Conservation (phyloP, 1,140 invertebrate genomes). For the Macrocentrus cingulum region DNA sequence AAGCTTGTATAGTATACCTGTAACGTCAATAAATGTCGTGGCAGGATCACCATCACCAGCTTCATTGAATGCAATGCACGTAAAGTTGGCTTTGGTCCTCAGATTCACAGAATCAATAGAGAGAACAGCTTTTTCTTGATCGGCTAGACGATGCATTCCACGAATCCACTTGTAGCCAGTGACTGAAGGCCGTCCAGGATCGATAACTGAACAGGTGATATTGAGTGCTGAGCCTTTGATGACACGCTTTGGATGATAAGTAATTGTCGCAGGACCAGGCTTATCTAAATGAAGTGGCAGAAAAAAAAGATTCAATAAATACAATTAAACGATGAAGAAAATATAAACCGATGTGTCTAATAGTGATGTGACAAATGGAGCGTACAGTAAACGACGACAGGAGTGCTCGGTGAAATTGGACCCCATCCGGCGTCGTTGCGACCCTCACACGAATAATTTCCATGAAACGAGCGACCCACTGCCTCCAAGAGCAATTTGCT, state of each 20-base stretch:
- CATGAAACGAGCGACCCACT: slow-evolving; percentile 81
- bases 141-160: slow-evolving; percentile 70
- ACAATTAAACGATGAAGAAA: slow-evolving; percentile 5
- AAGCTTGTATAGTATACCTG: no score
- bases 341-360: background rate
- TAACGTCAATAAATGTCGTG: slow-evolving; percentile 73
- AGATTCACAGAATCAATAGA: slow-evolving; percentile 79
- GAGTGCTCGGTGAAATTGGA: slow-evolving; percentile 68
- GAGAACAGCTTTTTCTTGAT: slow-evolving; percentile 73
- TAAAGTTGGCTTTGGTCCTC: slow-evolving; percentile 82
- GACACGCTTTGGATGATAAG: slow-evolving; percentile 71
- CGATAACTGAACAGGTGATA: slow-evolving; percentile 78
- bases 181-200: slow-evolving; percentile 76
- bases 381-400: slow-evolving; percentile 79
- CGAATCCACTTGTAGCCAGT: slow-evolving; percentile 78
- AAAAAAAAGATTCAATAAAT: slow-evolving; percentile 7
- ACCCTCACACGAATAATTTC: slow-evolving; percentile 89
- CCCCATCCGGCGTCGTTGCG: slow-evolving; percentile 86
- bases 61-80: slow-evolving; percentile 79
- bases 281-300: slow-evolving; percentile 64
- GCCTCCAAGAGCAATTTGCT: slow-evolving; percentile 79
- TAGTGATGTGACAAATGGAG: slow-evolving; percentile 27
- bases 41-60: slow-evolving; percentile 77
- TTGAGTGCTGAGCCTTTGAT: slow-evolving; percentile 78
- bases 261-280: slow-evolving; percentile 72